Conservation (phyloP, 1,140 invertebrate species). For the Scaptomyza montana region DNA sequence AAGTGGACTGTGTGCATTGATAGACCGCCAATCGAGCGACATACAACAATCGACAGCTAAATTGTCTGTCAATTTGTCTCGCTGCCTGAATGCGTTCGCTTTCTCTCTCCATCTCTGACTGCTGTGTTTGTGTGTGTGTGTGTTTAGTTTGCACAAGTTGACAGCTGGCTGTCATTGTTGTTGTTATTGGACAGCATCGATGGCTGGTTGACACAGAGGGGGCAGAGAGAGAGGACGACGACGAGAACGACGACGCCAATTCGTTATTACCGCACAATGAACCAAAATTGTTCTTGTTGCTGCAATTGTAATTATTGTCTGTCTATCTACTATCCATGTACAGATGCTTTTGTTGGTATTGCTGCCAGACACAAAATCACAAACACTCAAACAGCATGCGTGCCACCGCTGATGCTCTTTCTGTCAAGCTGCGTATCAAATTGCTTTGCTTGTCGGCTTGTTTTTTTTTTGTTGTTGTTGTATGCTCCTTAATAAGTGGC, state of each 20-base stretch:
- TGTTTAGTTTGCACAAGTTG: constrained; percentile 68
- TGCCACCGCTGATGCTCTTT: constrained; percentile 25
- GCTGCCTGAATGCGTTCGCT: constrained; percentile 70
- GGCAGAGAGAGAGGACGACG: neutral
- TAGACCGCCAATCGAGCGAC: constrained; percentile 52
- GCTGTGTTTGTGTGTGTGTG: constrained; percentile 7
- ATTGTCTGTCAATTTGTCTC: constrained; percentile 81
- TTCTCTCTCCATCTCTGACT: neutral
- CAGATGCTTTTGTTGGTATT: constrained; percentile 34
- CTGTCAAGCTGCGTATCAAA: constrained; percentile 65
- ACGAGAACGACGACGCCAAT: constrained; percentile 6
- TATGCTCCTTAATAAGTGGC: neutral
- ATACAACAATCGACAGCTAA: constrained; percentile 80
- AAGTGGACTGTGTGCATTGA: neutral
- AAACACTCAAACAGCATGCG: constrained; percentile 32
- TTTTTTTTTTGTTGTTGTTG: constrained; percentile 32
- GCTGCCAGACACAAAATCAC: neutral
- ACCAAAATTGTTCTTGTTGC: constrained; percentile 37
- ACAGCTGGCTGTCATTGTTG: constrained; percentile 58
- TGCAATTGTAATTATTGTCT: constrained; percentile 45
- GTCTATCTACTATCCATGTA: constrained; percentile 24
- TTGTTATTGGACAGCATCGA: constrained; percentile 35
- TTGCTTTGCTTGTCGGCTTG: constrained; percentile 36
- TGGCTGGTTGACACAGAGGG: constrained; percentile 21
- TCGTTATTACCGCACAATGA: constrained; percentile 39